Evolutionary conservation across 2,888 invertebrate genomes (phyloP), one percentile per base, ranked within the genome.

Genomic region (Nowickia ferox): DNA sequence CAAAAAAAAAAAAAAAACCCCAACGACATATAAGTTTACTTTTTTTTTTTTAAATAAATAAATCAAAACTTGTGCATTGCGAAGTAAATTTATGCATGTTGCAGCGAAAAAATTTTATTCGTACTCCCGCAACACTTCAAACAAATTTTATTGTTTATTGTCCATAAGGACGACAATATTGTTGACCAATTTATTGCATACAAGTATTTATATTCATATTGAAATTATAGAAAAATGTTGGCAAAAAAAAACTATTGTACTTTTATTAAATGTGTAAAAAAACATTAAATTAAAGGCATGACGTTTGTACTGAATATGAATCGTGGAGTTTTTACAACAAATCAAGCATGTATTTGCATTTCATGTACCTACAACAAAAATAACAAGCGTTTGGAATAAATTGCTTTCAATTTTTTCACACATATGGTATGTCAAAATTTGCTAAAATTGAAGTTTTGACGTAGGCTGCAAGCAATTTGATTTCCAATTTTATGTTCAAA

Each of bases 11-110:
- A 30, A n/a, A n/a, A n/a, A n/a, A n/a, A n/a, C n/a, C n/a, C n/a
- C n/a, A n/a, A n/a, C n/a, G n/a, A n/a, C n/a, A 9, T 40, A 11
- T 19, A 15, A 46, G 22, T 80, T 57, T 46, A 44, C 17, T 40
- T 72, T 55, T 71, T 51, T 46, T 48, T 74, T 57, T 59, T 9
- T 68, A 40, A 80, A 57, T 48, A 63, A 53, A 76, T 63, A 66
- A 84, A 84, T 77, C 77, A 76, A 68, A 84, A 84, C 53, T 78
- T 72, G 59, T 74, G 17, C 74, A 42, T 75, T 53, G 68, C 69
- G 22, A n/a, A 69, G 40, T 44, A 79, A 44, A 72, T 72, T 79
- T 66, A 61, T 72, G 30, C 30, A 30, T 30, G 68, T 46, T 68
- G 55, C 61, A 72, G 57, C 65, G 63, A 57, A 83, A 71, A 51